Evolutionary conservation across 2,888 invertebrate genomes (phyloP), one percentile per base, ranked within the genome.

Genomic region (Prosopocoilus inquinatus): DNA sequence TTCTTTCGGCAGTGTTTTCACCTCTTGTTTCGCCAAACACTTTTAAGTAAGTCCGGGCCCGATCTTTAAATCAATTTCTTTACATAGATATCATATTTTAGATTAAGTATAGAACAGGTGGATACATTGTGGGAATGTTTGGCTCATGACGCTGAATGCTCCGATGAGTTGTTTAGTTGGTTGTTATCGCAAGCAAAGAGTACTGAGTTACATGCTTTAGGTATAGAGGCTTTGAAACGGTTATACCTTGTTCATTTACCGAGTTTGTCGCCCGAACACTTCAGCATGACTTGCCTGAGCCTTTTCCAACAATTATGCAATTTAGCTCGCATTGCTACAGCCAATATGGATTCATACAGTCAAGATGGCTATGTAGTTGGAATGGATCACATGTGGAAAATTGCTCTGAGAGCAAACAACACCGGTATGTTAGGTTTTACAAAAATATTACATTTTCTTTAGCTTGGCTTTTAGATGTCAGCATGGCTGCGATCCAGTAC

Each of bases 321-420:
- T 74, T 79, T 95, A 63, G 92, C 94, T 0, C 85, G 93, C 46
- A 84, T 92, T 73, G 89, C 91, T 28, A 84, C 90, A 1, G 89
- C 87, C 7, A 85, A 88, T 63, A 82, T 83, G 62, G 84, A 85
- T 72, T 70, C 57, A 11, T 60, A 70, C 16, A 60, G 64, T 12
- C 78, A 61, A 41, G 75, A 74, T 53, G 74, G 72, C 9, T 88
- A 89, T 76, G 86, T 87, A 28, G 84, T 91, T 9, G 94, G 94
- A 9, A 95, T 96, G 91, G 91, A 93, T 75, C 94, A 95, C 67
- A 80, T 96, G 64, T 96, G 96, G 95, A 91, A 91, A 75, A 94
- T 96, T 58, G 96, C 96, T 0, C 80, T 96, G 3, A 81, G 91
- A 63, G 95, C 96, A 1, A 89, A 89, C 64, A 94, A 91, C 72